Evolutionary conservation across 2,797 vertebrate species (phyloP), one percentile per base, ranked within the genome.

Genomic region (Sorex maritimensis): DNA sequence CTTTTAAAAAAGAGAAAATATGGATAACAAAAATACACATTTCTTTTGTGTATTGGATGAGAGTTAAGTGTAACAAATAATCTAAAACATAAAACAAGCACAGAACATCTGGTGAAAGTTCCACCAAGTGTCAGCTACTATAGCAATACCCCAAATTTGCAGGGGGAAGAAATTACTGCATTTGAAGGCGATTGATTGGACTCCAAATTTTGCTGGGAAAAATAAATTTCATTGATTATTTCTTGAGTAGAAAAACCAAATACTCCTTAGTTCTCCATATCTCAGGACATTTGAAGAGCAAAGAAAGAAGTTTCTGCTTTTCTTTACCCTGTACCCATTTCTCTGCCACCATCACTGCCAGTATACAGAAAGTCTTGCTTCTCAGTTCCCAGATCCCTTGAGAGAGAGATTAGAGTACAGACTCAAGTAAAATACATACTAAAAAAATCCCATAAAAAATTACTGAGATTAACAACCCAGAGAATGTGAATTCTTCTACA

Each of bases 181-280:
- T 9, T 52, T 52, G 49, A 52, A 52, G 49, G n/a, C 28, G 49
- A 86, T 41, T 79, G 49, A 73, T 75, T 38, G 44, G 12, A 58
- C 90, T 90, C 79, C n/a, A 44, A 86, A 17, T 86, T 92, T 79
- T 80, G 21, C 44, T 83, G 63, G 28, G 3, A 52, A 52, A 52
- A 52, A 52, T 52, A 52, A 52, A 52, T 52, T 52, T 52, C 49
- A 52, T 14, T 52, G 23, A 73, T 2, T 69, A 86, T 65, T 90
- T 89, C 55, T 49, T 55, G 72, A 85, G n/a, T 75, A 4, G 7
- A 90, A 88, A 84, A 81, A 58, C 0, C 38, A 10, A 92, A 44
- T 26, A 24, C 9, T 55, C 46, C 63, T 52, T 15, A 52, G 41
- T 77, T 85, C 67, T 92, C 52, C 24, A 82, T 13, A 6, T 15